These are phyloP conservation scores for Gallinago media DNA, from an alignment of 2,113 vertebrate species.

Conservation along the genomic window DNA sequence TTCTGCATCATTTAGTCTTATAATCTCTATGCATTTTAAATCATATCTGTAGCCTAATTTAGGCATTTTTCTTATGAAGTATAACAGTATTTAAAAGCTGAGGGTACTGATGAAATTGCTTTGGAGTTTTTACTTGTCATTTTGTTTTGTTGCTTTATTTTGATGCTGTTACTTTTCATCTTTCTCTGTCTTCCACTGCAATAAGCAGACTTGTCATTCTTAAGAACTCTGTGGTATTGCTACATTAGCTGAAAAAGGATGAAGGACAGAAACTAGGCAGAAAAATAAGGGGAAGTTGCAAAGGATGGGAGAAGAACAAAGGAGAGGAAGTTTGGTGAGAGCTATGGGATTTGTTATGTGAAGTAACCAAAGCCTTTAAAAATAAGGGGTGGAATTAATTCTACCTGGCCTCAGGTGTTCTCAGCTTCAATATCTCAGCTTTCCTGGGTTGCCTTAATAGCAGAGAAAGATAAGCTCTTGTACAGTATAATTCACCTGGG, in stretches of 20 bases:
- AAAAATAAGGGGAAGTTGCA: neutral
- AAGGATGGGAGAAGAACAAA: neutral
- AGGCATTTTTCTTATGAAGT: neutral
- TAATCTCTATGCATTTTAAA: neutral
- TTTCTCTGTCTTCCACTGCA: neutral
- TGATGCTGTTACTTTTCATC: slow-evolving; percentile 20
- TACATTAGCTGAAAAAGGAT: neutral
- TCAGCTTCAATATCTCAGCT: neutral
- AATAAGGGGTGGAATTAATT: neutral
- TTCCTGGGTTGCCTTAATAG: neutral
- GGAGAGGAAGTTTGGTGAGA: neutral
- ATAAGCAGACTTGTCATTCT: neutral
- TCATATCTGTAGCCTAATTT: neutral
- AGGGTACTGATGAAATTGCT: neutral
- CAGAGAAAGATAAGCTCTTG: neutral
- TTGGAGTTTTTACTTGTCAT: neutral
- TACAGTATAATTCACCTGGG: neutral
- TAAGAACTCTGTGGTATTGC: neutral
- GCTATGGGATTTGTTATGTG: neutral
- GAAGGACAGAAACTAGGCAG: neutral
- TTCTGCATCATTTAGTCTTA: neutral
- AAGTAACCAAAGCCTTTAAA: neutral
- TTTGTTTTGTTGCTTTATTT: slow-evolving; percentile 13
- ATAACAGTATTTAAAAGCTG: neutral
- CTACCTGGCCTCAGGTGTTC: neutral